These are phyloP conservation scores for Proterorhinus semilunaris DNA, from an alignment of 2,113 vertebrate genomes.

Conservation along the genomic window DNA sequence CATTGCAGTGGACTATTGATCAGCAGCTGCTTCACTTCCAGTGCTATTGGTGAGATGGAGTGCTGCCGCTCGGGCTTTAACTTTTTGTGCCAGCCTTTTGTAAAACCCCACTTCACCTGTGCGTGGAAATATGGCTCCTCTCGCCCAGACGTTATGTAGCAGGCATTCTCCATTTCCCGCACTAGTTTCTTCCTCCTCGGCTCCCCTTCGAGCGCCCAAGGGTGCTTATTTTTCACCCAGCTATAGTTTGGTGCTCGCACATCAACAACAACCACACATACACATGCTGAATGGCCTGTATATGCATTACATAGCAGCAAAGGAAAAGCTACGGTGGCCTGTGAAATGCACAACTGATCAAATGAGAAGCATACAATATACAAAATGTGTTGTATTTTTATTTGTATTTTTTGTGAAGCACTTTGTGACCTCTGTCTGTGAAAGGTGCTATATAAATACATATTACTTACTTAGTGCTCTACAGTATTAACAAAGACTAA, in stretches of 20 bases:
- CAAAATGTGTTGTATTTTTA: no score
- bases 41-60: constrained; percentile 20
- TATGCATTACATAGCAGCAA: constrained; percentile 48
- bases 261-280: constrained; percentile 5
- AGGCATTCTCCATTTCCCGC: constrained; percentile 18
- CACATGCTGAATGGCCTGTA: background rate
- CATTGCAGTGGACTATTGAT: constrained; percentile 24
- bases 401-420: no score
- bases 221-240: constrained; percentile 48
- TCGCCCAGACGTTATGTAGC: background rate
- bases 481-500: no score
- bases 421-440: no score
- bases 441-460: no score
- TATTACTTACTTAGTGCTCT: no score
- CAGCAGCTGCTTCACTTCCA: constrained; percentile 11
- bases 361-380: no score
- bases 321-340: constrained; percentile 7
- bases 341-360: background rate
- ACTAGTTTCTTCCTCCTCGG: constrained; percentile 11
- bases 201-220: constrained; percentile 21
- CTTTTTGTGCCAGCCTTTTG: constrained; percentile 21
- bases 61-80: constrained; percentile 29
- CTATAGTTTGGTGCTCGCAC: constrained; percentile 28
- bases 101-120: constrained; percentile 11
- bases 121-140: constrained; percentile 20